Percentiles rank a stretch among this genome's conserved stretches.
Conservation (phyloP, 2,888 invertebrate genomes). For the Yponomeuta sedellus region DNA sequence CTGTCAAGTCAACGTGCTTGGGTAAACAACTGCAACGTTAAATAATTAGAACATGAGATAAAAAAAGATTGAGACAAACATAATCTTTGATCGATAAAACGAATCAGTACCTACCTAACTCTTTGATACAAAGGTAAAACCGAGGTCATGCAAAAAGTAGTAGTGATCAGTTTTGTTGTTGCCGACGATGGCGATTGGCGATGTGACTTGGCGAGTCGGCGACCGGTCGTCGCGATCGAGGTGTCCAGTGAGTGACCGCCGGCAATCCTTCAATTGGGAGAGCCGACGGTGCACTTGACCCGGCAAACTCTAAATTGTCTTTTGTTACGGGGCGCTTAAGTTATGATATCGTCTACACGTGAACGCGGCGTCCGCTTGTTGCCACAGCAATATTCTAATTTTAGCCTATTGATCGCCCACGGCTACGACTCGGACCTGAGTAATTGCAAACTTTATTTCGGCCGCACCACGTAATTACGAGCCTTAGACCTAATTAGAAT, state of each 20-base stretch:
- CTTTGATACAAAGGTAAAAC: too few species aligned
- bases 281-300: constrained; percentile 65
- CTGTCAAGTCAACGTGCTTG: neutral
- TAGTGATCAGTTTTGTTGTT: neutral
- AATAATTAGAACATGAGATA: too few species aligned
- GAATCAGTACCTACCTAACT: neutral
- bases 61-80: too few species aligned
- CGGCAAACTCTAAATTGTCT: constrained; percentile 60
- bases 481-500: neutral
- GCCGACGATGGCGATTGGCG: constrained; percentile 6
- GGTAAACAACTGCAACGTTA: too few species aligned
- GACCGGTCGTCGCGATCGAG: constrained; percentile 8
- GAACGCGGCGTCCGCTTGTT: constrained; percentile 3
- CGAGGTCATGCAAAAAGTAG: neutral
- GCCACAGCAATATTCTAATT: constrained; percentile 9
- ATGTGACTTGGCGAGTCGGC: constrained; percentile 4
- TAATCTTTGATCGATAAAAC: too few species aligned
- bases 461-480: neutral
- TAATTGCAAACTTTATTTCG: constrained; percentile 9
- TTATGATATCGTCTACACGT: constrained; percentile 38
- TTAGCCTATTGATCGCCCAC: constrained; percentile 13
- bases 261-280: constrained; percentile 59
- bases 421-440: constrained; percentile 3
- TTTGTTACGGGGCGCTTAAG: constrained; percentile 39
- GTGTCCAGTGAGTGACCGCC: constrained; percentile 51